Conservation (phyloP, 2,888 invertebrate species). For the Ganaspis brasiliensis region DNA sequence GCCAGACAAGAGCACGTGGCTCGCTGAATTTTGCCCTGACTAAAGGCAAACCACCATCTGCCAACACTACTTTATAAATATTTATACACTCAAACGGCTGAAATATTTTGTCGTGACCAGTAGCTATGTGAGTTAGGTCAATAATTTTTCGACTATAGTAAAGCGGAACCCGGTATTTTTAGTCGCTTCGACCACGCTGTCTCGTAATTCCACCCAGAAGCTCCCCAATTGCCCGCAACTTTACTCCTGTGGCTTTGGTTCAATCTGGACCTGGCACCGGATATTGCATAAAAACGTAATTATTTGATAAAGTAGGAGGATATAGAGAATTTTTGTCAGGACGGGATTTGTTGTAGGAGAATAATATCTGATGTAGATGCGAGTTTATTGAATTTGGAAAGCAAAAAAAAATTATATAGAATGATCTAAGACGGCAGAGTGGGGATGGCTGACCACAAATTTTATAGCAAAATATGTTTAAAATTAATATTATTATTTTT, state of each 20-base stretch:
- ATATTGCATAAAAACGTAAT: too few species aligned
- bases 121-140: conserved; percentile 50
- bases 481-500: too few species aligned
- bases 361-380: too few species aligned
- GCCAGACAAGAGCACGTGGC: conserved; percentile 48
- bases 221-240: background rate
- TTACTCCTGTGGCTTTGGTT: background rate
- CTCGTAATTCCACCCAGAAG: conserved; percentile 16
- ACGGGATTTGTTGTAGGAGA: too few species aligned
- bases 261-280: too few species aligned
- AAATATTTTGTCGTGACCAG: conserved; percentile 69
- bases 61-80: conserved; percentile 75
- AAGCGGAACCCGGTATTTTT: conserved; percentile 14
- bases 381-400: too few species aligned
- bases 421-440: too few species aligned
- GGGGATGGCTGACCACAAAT: background rate
- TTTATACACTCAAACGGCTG: conserved; percentile 67
- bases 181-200: conserved; percentile 23
- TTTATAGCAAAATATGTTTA: too few species aligned
- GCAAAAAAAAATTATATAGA: too few species aligned
- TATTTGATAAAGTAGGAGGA: too few species aligned
- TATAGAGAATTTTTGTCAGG: too few species aligned
- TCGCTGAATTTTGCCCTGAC: conserved; percentile 54
- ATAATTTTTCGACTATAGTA: conserved; percentile 41
- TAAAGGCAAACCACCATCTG: conserved; percentile 70